Conservation (phyloP, 2,113 vertebrate genomes). For the human region DNA sequence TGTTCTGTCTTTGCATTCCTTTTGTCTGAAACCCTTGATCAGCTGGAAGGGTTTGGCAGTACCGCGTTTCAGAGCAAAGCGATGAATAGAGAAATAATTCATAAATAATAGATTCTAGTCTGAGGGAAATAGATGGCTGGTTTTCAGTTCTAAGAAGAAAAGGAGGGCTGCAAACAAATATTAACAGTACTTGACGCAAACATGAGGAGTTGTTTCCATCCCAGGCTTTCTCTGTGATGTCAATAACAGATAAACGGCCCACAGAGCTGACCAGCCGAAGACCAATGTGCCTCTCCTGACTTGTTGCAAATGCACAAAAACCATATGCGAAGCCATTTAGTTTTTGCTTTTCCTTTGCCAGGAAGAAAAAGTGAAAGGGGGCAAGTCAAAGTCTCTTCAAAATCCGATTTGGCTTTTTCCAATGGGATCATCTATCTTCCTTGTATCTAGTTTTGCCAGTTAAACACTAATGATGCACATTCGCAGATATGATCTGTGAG, state of each 20-base stretch:
- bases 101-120: slow-evolving; percentile 72
- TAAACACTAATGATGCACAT: slow-evolving; percentile 49
- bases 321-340: not conserved
- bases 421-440: slow-evolving; percentile 41
- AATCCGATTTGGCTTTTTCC: slow-evolving; percentile 41
- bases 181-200: slow-evolving; percentile 42
- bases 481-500: slow-evolving; percentile 50
- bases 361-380: slow-evolving; percentile 31
- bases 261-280: not conserved
- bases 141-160: slow-evolving; percentile 60
- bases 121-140: slow-evolving; percentile 74
- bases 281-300: not conserved
- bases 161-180: slow-evolving; percentile 40
- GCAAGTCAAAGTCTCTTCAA: slow-evolving; percentile 30
- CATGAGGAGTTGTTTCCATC: slow-evolving; percentile 37
- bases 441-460: slow-evolving; percentile 57
- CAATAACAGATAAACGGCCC: not conserved
- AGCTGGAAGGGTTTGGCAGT: slow-evolving; percentile 15
- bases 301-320: slow-evolving; percentile 6
- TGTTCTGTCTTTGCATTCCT: slow-evolving; percentile 48
- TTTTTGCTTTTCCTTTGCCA: not conserved
- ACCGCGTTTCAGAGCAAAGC: slow-evolving; percentile 73
- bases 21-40: slow-evolving; percentile 52
- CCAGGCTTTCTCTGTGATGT: slow-evolving; percentile 52
- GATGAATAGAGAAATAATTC: slow-evolving; percentile 71